Conservation (phyloP, 1,140 invertebrate species). For the Pseudomyrmex sp. region DNA sequence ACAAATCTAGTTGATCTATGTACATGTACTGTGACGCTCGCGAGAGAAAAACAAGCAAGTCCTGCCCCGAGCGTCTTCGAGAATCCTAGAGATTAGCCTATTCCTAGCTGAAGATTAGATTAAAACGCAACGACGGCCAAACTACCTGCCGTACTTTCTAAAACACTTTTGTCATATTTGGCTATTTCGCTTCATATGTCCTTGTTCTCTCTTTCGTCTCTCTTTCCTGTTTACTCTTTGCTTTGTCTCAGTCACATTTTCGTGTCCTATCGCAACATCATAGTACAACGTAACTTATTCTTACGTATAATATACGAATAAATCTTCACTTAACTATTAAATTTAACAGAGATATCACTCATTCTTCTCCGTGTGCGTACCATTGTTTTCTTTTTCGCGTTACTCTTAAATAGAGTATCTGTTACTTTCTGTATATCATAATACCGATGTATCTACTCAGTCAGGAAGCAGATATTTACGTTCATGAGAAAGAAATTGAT, state of each 20-base stretch:
- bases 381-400: slow-evolving; percentile 64
- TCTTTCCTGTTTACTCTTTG: slow-evolving; percentile 24
- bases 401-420: slow-evolving; percentile 25
- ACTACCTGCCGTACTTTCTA: slow-evolving; percentile 55
- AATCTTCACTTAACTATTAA: slow-evolving; percentile 71
- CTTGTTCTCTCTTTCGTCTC: slow-evolving; percentile 12
- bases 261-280: slow-evolving; percentile 39
- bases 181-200: slow-evolving; percentile 73
- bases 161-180: slow-evolving; percentile 81
- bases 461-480: slow-evolving; percentile 29
- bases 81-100: slow-evolving; percentile 33
- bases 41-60: slow-evolving; percentile 23
- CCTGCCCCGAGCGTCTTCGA: slow-evolving; percentile 22
- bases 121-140: slow-evolving; percentile 72
- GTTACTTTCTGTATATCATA: slow-evolving; percentile 18
- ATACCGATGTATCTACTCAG: slow-evolving; percentile 17
- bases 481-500: slow-evolving; percentile 22
- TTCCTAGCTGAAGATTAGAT: slow-evolving; percentile 61
- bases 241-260: slow-evolving; percentile 14
- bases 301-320: slow-evolving; percentile 71
- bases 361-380: slow-evolving; percentile 80
- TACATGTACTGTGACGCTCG: slow-evolving; percentile 47
- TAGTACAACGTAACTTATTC: slow-evolving; percentile 66
- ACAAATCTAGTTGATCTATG: slow-evolving; percentile 53
- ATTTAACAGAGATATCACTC: slow-evolving; percentile 80